Percentiles rank a stretch among this genome's conserved stretches.
These are phyloP conservation scores for Chlamydotis undulata DNA, from an alignment of 2,113 vertebrate species.

Conservation along the genomic window DNA sequence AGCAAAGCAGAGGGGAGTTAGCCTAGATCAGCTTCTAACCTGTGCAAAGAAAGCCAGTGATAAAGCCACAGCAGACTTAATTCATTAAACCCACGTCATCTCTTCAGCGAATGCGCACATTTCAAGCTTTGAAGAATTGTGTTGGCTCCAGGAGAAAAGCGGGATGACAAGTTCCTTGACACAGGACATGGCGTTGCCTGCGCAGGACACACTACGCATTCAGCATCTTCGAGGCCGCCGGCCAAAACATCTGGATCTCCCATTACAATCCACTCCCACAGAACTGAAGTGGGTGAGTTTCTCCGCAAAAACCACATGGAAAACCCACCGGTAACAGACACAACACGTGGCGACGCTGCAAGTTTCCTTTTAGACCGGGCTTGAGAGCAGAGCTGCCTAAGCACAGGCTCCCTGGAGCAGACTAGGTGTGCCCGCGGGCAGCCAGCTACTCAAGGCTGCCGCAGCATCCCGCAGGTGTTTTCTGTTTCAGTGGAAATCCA, in stretches of 20 bases:
- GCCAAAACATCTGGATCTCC: not conserved
- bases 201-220: not conserved
- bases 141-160: not conserved
- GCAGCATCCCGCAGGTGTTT: not conserved
- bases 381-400: not conserved
- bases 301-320: not conserved
- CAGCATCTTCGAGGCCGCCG: not conserved
- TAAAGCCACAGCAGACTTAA: not conserved
- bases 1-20: not conserved
- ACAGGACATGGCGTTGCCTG: not conserved
- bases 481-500: not conserved
- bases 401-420: not conserved
- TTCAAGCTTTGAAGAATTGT: not conserved
- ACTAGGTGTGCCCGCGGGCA: not conserved
- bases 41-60: not conserved
- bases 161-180: not conserved
- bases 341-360: not conserved
- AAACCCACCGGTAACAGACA: not conserved
- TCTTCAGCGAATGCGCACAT: not conserved
- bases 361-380: not conserved
- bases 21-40: not conserved
- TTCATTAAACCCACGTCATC: not conserved
- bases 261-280: not conserved
- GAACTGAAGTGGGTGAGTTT: not conserved
- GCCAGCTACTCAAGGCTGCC: not conserved